These are phyloP conservation scores for Callipepla squamata DNA, from an alignment of 2,113 vertebrate species.

Conservation along the genomic window DNA sequence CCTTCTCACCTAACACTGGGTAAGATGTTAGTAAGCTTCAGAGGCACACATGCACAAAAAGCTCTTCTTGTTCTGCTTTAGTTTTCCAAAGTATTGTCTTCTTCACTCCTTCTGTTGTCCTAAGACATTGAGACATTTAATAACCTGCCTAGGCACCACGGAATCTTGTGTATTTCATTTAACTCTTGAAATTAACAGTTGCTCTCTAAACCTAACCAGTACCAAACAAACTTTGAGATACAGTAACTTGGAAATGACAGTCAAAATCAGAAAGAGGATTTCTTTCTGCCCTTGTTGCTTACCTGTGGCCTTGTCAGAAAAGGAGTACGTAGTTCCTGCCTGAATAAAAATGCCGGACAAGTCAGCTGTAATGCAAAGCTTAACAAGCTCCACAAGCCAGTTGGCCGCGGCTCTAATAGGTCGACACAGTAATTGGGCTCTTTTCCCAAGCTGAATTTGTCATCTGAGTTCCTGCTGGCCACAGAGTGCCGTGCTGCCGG, in stretches of 20 bases:
- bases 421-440: background rate
- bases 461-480: slow-evolving; percentile 13
- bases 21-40: slow-evolving; percentile 74
- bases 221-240: background rate
- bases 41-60: background rate
- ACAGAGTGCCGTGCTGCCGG: background rate
- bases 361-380: slow-evolving; percentile 8
- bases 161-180: background rate
- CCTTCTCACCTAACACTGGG: slow-evolving; percentile 98
- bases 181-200: background rate
- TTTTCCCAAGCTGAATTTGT: slow-evolving; percentile 17
- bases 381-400: slow-evolving; percentile 13
- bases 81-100: background rate
- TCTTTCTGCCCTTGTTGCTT: background rate
- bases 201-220: background rate
- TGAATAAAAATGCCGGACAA: background rate
- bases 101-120: background rate
- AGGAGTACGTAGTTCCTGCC: background rate
- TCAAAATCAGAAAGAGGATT: background rate
- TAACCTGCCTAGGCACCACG: background rate
- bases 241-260: background rate
- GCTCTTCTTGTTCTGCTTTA: background rate
- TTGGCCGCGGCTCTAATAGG: slow-evolving; percentile 17
- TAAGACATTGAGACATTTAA: fast-evolving
- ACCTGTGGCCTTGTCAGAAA: background rate